Evolutionary conservation across 2,113 vertebrate genomes (phyloP).

Genomic region (Albula glossodonta): DNA sequence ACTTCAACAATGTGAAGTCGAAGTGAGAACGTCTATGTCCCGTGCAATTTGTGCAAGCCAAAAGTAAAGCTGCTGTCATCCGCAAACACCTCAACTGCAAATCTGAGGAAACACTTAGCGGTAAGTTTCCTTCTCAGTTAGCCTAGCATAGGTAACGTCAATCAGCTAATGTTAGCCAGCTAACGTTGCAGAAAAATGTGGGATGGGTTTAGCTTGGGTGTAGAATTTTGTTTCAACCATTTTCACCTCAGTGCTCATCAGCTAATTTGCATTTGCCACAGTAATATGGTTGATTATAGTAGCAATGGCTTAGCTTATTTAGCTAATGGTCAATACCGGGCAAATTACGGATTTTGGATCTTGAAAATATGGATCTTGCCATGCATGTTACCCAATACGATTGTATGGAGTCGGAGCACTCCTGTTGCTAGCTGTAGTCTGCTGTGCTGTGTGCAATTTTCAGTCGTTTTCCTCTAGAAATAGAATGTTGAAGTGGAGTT

Average conservation of each 20-base stretch:
- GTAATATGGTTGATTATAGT: background rate
- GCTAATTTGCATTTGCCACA: background rate
- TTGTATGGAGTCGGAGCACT: background rate
- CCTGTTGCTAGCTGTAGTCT: background rate
- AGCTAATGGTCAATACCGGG: too few species aligned
- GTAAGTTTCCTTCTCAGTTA: too few species aligned
- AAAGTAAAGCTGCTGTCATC: too few species aligned
- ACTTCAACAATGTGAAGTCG: too few species aligned
- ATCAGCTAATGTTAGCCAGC: background rate
- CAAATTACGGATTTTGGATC: too few species aligned
- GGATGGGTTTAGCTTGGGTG: background rate
- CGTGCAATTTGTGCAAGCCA: too few species aligned
- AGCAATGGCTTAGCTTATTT: background rate
- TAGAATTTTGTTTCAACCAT: background rate
- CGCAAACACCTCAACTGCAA: too few species aligned
- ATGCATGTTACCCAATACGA: background rate
- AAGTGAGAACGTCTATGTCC: too few species aligned
- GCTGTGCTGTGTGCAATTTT: background rate
- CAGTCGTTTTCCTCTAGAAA: background rate
- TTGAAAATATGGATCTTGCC: background rate
- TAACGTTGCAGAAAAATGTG: background rate
- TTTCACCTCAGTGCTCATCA: background rate
- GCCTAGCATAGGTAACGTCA: too few species aligned
- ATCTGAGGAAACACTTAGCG: too few species aligned
- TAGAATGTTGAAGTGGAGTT: background rate